Percentiles rank a stretch among this genome's conserved stretches.
These are phyloP conservation scores for Magallana nippona DNA, from an alignment of 2,888 invertebrate genomes.

Conservation along the genomic window DNA sequence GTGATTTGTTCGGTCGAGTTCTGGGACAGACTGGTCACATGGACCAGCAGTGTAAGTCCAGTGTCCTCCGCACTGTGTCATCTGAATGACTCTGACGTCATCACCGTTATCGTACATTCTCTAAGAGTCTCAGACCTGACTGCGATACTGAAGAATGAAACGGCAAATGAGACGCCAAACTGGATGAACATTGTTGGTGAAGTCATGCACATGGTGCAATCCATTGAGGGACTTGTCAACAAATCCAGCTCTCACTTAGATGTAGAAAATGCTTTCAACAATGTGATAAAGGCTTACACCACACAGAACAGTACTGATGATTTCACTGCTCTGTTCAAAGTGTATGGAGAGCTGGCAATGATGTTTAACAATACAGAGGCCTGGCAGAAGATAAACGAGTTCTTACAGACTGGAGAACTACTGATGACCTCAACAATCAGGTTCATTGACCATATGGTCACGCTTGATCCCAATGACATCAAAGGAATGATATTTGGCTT, in stretches of 20 bases:
- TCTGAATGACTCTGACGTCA: slow-evolving; percentile 44
- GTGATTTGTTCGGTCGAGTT: slow-evolving; percentile 48
- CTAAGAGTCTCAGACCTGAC: slow-evolving; percentile 49
- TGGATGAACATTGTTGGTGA: slow-evolving; percentile 55
- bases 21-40: slow-evolving; percentile 51
- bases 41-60: slow-evolving; percentile 44
- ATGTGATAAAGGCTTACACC: slow-evolving; percentile 19
- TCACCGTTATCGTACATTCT: slow-evolving; percentile 47
- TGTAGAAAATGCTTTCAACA: neutral
- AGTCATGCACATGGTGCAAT: slow-evolving; percentile 50
- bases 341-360: neutral
- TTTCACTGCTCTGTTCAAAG: slow-evolving; percentile 2
- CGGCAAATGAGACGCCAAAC: slow-evolving; percentile 45
- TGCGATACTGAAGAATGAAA: slow-evolving; percentile 41
- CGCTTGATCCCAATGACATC: neutral
- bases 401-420: slow-evolving; percentile 7
- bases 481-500: slow-evolving; percentile 6
- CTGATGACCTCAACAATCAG: slow-evolving; percentile 12
- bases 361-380: slow-evolving; percentile 25
- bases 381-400: slow-evolving; percentile 17
- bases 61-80: slow-evolving; percentile 54
- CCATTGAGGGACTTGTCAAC: slow-evolving; percentile 49
- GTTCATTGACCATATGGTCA: slow-evolving; percentile 15
- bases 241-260: neutral
- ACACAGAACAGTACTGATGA: slow-evolving; percentile 37